Base-by-base conservation (phyloP, 2,797 vertebrate genomes). In the Erpetoichthys calabaricus region DNA sequence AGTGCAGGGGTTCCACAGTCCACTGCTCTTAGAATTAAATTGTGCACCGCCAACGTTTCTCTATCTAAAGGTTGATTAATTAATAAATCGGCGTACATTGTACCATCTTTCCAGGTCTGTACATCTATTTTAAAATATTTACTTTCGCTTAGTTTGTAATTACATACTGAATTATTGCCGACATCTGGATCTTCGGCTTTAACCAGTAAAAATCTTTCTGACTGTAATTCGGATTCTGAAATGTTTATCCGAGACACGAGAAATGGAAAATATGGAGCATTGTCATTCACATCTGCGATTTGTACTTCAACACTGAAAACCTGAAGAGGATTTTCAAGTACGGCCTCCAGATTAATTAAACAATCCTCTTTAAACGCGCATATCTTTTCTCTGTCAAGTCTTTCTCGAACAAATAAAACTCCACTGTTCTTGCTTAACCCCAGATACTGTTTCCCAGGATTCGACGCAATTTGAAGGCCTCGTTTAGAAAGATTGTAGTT, bases 281-380 rank as follows among this genome's bases (percentile, higher is more conserved):
- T 81, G 7, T 84, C 76, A 1, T 82, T 85, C n/a, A 80, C 67
- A 44, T 83, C 80, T 4, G 3, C 61, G 42, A 84, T 66, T 47
- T 81, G 75, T 0, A 81, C 61, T 57, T 79, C 63, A 4, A 83
- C 58, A 1, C 46, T 59, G 4, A 74, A 75, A 5, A 80, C n/a
- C n/a, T 78, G 56, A 41, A 78, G 51, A 5, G 71, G 65, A 0
- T 73, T 74, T 42, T 76, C 73, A 9, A 72, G 49, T 0, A 74
- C 67, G 1, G 68, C 63, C 45, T 82, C 81, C 49, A 80, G 60
- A 44, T 73, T 77, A 8, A 86, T 52, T 4, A 72, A 54, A 7
- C 83, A 86, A 0, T 63, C 45, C 41, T 57, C 6, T 8, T 53
- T 7, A 3, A 55, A 6, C n/a, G 10, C 4, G 45, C 78, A 79